Conservation (phyloP, 1,140 invertebrate species). For the Drosophila santomea region DNA sequence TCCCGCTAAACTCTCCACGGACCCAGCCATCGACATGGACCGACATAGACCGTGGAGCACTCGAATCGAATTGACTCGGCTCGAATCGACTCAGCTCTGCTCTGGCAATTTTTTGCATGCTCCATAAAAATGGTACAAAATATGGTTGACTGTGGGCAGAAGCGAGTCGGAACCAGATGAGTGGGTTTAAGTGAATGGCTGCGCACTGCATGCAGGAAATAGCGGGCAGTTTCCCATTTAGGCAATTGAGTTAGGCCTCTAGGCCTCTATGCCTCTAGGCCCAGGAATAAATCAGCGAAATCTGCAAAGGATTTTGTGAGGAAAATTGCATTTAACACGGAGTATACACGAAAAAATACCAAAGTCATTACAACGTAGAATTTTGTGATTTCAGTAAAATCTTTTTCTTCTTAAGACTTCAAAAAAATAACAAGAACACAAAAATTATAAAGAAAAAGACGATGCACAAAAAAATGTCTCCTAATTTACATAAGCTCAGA, state of each 20-base stretch:
- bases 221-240: constrained; percentile 55
- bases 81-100: constrained; percentile 36
- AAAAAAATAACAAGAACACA: too few relatives aligned
- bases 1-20: constrained; percentile 57
- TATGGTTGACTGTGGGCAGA: constrained; percentile 48
- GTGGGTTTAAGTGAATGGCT: constrained; percentile 34
- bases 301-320: constrained; percentile 33
- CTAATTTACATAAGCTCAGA: too few relatives aligned
- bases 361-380: not conserved
- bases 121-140: constrained; percentile 75
- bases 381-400: too few relatives aligned
- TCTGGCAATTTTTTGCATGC: constrained; percentile 69
- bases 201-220: constrained; percentile 62
- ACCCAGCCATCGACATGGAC: constrained; percentile 15
- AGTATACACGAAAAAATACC: not conserved
- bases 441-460: too few relatives aligned
- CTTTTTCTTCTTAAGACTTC: too few relatives aligned
- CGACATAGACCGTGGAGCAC: constrained; percentile 5
- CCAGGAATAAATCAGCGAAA: constrained; percentile 32
- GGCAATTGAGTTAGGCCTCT: constrained; percentile 67
- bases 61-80: constrained; percentile 31
- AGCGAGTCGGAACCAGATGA: constrained; percentile 3
- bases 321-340: constrained; percentile 4
- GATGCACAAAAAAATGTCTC: too few relatives aligned
- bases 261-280: constrained; percentile 29